phyloP scores from a whole-genome alignment of 2,113 vertebrate species.

The Sylvia atricapilla region DNA sequence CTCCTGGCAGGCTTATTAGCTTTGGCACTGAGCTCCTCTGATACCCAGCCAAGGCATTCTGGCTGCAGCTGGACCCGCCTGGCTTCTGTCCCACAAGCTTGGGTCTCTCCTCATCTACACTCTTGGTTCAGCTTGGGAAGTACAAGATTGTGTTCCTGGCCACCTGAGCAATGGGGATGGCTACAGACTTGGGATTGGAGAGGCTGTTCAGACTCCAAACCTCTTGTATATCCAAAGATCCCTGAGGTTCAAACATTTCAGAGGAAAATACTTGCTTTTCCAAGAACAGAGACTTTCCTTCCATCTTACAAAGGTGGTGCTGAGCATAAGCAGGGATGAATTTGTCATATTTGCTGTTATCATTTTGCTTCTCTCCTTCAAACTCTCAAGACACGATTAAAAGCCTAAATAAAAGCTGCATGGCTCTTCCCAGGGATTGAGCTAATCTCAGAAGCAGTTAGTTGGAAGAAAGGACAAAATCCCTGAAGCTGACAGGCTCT shows the following conservation, averaged over 20 bases:
- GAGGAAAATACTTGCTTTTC: neutral
- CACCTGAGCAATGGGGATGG: neutral
- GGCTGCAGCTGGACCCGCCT: slow-evolving; percentile 2
- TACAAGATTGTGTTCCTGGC: neutral
- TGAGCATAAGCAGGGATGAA: neutral
- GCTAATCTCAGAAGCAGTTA: neutral
- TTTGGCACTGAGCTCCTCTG: slow-evolving; percentile 27
- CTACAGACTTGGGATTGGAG: neutral
- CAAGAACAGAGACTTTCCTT: neutral
- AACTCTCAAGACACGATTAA: neutral
- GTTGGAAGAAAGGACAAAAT: neutral
- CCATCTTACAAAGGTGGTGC: neutral
- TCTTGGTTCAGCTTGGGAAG: neutral
- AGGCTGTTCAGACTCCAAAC: neutral
- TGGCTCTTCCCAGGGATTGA: neutral
- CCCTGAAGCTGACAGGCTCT: neutral
- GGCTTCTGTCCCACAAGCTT: slow-evolving; percentile 35
- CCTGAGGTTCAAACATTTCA: neutral
- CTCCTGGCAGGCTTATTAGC: slow-evolving; percentile 49
- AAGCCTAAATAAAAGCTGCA: neutral
- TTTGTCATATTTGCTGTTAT: neutral
- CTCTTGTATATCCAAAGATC: accelerated
- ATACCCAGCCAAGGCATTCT: slow-evolving; percentile 38
- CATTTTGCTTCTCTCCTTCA: neutral
- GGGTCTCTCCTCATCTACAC: neutral